Conservation (phyloP, 1,140 invertebrate species). For the Drosophila bipectinata region DNA sequence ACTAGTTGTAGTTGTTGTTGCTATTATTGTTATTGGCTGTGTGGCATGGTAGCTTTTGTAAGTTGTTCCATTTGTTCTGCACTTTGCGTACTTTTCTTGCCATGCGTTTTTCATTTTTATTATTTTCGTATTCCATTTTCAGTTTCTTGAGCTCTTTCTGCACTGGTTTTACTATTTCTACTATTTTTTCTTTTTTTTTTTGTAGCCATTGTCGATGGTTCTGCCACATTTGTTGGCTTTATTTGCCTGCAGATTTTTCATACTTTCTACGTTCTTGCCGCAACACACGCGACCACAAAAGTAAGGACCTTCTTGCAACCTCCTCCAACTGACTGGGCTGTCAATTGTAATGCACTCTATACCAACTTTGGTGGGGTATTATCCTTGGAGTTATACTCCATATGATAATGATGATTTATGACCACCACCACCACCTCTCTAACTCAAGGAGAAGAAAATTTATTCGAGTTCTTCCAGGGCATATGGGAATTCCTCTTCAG, state of each 20-base stretch:
- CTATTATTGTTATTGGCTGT: slow-evolving; percentile 49
- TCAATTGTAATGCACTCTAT: slow-evolving; percentile 56
- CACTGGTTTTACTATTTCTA: slow-evolving; percentile 13
- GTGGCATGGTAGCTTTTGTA: slow-evolving; percentile 79
- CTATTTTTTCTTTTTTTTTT: slow-evolving; percentile 43
- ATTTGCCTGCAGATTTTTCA: slow-evolving; percentile 60
- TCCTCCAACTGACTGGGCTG: slow-evolving; percentile 35
- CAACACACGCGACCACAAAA: slow-evolving; percentile 33
- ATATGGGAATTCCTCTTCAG: not conserved
- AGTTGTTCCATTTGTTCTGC: slow-evolving; percentile 76
- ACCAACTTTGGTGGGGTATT: slow-evolving; percentile 44
- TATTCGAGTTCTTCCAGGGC: slow-evolving; percentile 1
- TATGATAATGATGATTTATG: slow-evolving; percentile 51
- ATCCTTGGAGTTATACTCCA: slow-evolving; percentile 45
- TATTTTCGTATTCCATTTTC: slow-evolving; percentile 38
- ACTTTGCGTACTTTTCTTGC: slow-evolving; percentile 68
- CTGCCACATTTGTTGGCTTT: slow-evolving; percentile 69
- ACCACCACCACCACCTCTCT: not conserved
- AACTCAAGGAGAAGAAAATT: slow-evolving; percentile 11
- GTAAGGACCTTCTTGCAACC: slow-evolving; percentile 11
- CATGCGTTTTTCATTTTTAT: slow-evolving; percentile 11
- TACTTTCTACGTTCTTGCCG: slow-evolving; percentile 17
- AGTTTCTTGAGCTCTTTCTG: slow-evolving; percentile 17
- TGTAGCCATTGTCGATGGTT: slow-evolving; percentile 31
- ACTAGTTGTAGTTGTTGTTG: slow-evolving; percentile 24